Percentiles rank a stretch among this genome's conserved stretches.
Evolutionary conservation across 2,797 vertebrate species (phyloP).

Genomic region (Enteromius fasciolatus): DNA sequence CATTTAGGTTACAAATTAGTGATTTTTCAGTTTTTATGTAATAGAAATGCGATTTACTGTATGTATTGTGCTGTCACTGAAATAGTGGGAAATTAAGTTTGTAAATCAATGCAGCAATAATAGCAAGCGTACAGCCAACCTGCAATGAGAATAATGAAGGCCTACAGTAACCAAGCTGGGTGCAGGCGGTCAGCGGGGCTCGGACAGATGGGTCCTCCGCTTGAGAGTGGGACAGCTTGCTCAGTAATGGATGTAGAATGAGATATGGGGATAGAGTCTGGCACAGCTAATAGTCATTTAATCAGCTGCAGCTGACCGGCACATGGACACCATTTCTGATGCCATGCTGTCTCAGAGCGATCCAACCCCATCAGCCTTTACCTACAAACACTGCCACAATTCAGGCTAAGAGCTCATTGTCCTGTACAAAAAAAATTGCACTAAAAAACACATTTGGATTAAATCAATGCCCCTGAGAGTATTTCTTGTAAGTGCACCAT

Average conservation of each 20-base stretch:
- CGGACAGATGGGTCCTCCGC: conserved; percentile 68
- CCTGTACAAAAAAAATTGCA: background rate
- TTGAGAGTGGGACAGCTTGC: conserved; percentile 67
- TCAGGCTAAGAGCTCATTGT: conserved; percentile 1
- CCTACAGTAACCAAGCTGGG: conserved; percentile 50
- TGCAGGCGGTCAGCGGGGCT: conserved; percentile 51
- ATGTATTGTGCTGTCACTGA: background rate
- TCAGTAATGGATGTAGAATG: conserved; percentile 69
- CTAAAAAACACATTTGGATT: background rate
- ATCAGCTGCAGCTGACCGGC: conserved; percentile 73
- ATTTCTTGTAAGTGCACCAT: background rate
- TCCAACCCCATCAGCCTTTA: conserved; percentile 35
- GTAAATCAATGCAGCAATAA: conserved; percentile 6
- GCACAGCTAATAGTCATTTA: conserved; percentile 71
- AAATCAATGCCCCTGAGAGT: background rate
- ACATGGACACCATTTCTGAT: conserved; percentile 54
- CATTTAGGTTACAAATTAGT: background rate
- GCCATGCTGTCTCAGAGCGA: conserved; percentile 35
- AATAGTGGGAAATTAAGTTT: background rate
- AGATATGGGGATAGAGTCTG: conserved; percentile 61
- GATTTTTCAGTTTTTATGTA: background rate
- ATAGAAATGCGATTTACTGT: background rate
- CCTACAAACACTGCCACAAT: conserved; percentile 10
- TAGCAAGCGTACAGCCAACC: conserved; percentile 24
- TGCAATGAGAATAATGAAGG: conserved; percentile 46